Base-by-base conservation (phyloP, 1,140 invertebrate genomes). In the Whitmania pigra region DNA sequence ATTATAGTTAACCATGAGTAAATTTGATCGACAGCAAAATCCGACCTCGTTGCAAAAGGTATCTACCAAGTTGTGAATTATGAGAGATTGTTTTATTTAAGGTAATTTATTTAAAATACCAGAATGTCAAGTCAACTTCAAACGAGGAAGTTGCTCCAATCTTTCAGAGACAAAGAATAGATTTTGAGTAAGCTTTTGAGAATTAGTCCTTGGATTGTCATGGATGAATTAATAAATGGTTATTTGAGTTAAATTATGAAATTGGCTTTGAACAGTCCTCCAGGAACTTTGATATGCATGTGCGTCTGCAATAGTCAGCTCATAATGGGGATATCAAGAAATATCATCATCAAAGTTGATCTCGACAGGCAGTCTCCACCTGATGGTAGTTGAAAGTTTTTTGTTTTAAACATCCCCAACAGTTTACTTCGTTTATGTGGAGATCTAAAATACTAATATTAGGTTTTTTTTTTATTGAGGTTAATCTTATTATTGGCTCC, bases 271-370 rank as follows among this genome's bases (percentile, higher is more conserved):
- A 89, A 89, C 76, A 87, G 87, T 75, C 90, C 92, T 18, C 86
- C 87, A 0, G 87, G 90, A 74, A 84, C 85, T 72, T 88, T 95
- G 57, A 88, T 88, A 25, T 89, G 94, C 78, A 82, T 94, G 29
- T 87, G 86, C 63, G 89, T 92, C 1, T 87, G 88, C 25, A 93
- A 88, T 77, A 91, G 93, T 78, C 88, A 88, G 77, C 83, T 95
- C 54, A 87, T 92, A 0, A 86, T 94, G 71, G 88, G 89, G 0
- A 89, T 95, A 88, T 87, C 87, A 29, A 92, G 92, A 79, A 88
- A 89, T 77, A 86, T 88, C 69, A 77, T 94, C 4, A 85, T 93
- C 67, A 83, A 91, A 57, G 89, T 94, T 73, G 89, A 94, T 82
- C 83, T 94, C 74, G 88, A 88, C 74, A 85, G 89, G 75, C 88